Evolutionary conservation across 2,113 vertebrate genomes (phyloP), one percentile per base, ranked within the genome.

Genomic region (Grus americana): DNA sequence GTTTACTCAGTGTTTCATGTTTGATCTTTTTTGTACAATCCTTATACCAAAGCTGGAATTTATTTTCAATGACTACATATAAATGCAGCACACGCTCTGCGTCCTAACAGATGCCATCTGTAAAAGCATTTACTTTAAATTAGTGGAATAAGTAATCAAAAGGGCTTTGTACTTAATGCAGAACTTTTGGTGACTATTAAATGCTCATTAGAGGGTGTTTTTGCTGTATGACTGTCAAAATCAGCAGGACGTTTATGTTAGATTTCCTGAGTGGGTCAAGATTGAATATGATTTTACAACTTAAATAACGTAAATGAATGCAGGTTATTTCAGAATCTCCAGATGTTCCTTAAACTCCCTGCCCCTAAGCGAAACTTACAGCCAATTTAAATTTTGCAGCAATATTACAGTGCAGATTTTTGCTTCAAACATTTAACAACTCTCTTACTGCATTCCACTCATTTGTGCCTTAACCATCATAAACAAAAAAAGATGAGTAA

Each of bases 101-200:
- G 65, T 98, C 97, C 98, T 98, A 98, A 98, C 98, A 98, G 98
- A 98, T 98, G 98, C 98, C 98, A 98, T 98, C 98, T 98, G 98
- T 98, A 98, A 98, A 98, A 98, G 98, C 98, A 98, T 98, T 98
- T 98, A 98, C 98, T 98, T 98, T 98, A 98, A 98, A 98, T 98
- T 98, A 98, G 98, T 98, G 98, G 98, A 98, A 98, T 98, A 98
- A 98, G 98, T 98, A 98, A 98, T 98, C 98, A 98, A 98, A 98
- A 98, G 98, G 97, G 98, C 98, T 98, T 98, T 98, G 98, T 98
- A 98, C 98, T 98, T 98, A 98, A 98, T 98, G 98, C 97, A 98
- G 98, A 98, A 98, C 98, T 98, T 98, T 98, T 98, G 98, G 98
- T 98, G 98, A 98, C 98, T 98, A 98, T 98, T 98, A 98, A 98